Percentiles rank a stretch among this genome's conserved stretches.
Conservation (phyloP, 2,888 invertebrate species). For the Argyresthia goedartella region DNA sequence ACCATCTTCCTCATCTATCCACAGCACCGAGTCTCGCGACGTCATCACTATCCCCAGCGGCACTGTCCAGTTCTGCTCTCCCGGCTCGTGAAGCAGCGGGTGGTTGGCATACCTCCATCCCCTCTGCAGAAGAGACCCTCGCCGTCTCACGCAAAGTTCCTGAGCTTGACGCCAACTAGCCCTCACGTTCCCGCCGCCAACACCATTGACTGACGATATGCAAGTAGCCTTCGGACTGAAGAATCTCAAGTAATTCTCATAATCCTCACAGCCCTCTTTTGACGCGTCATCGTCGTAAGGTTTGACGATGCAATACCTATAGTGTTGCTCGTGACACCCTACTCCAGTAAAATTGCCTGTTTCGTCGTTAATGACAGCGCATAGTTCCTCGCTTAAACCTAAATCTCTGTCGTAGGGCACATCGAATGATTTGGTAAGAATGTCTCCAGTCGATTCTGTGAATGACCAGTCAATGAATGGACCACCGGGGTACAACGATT, state of each 20-base stretch:
- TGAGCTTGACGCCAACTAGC: constrained; percentile 51
- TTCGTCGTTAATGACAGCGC: constrained; percentile 36
- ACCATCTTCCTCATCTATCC: constrained; percentile 27
- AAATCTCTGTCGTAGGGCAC: constrained; percentile 25
- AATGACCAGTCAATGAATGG: constrained; percentile 51
- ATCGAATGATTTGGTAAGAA: constrained; percentile 28
- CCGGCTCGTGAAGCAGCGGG: constrained; percentile 21
- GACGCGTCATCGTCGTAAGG: constrained; percentile 30
- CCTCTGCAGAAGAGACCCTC: constrained; percentile 38
- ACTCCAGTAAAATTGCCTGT: constrained; percentile 35
- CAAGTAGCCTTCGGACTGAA: constrained; percentile 46
- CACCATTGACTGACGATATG: constrained; percentile 27
- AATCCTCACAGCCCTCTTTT: constrained; percentile 30
- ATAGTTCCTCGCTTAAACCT: constrained; percentile 35
- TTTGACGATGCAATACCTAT: constrained; percentile 49
- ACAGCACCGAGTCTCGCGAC: constrained; percentile 21
- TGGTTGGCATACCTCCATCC: constrained; percentile 57
- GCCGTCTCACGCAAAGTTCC: constrained; percentile 33
- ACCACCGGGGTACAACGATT: constrained; percentile 48
- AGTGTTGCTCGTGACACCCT: constrained; percentile 39
- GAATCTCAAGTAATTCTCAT: constrained; percentile 30
- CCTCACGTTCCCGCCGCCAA: constrained; percentile 35
- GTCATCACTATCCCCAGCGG: constrained; percentile 41
- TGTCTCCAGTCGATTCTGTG: constrained; percentile 31
- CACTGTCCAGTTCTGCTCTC: constrained; percentile 21